A percentile compares a stretch with the other conserved stretches of the same genome.
phyloP scores from a whole-genome alignment of 2,113 vertebrate genomes.

The Proteles cristata region DNA sequence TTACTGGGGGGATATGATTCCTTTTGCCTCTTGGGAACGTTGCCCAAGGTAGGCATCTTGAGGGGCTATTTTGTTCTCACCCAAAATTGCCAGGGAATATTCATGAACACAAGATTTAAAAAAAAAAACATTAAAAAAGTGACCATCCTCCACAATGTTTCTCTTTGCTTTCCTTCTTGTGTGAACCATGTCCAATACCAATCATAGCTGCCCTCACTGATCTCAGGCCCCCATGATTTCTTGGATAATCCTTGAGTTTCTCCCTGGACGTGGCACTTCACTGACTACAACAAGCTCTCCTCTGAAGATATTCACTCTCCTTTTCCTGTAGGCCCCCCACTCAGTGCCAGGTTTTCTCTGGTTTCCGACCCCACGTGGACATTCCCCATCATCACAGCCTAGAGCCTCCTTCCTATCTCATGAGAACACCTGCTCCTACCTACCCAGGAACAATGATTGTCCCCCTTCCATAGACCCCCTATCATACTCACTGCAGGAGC shows the following conservation, averaged over 20 bases:
- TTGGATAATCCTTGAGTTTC: no score
- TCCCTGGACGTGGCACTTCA: no score
- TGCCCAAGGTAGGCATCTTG: accelerated
- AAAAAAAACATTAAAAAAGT: no score
- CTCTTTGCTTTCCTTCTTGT: no score
- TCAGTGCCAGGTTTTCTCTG: neutral
- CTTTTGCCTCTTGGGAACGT: neutral
- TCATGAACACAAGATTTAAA: neutral
- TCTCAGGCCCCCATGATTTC: no score
- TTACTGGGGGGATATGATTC: accelerated
- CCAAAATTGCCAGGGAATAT: neutral
- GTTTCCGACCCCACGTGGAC: neutral
- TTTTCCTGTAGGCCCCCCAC: neutral
- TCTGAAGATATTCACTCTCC: no score
- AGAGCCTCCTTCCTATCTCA: accelerated
- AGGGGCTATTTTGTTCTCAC: no score
- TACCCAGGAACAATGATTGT: no score
- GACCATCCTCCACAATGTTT: no score
- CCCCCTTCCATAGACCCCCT: accelerated
- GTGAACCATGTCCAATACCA: no score
- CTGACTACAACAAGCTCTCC: no score
- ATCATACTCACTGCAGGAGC: neutral
- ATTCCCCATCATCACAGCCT: neutral
- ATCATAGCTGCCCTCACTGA: no score
- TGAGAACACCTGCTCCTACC: accelerated